Base-by-base conservation (phyloP, 1,140 invertebrate species). In the Pogonomyrmex californicus region DNA sequence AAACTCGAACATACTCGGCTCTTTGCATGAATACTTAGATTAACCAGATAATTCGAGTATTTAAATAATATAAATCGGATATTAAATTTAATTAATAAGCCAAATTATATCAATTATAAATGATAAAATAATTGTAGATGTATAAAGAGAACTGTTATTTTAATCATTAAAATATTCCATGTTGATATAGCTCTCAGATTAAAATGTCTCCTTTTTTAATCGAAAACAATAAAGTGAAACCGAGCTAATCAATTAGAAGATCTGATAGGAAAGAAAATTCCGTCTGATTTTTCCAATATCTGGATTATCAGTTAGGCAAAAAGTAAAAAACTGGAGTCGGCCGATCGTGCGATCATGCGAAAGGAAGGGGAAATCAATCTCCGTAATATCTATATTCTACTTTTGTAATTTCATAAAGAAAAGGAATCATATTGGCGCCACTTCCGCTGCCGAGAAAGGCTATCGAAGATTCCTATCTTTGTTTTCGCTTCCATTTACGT, bases 371-470 rank as follows among this genome's bases (percentile, higher is more conserved):
- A 77, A n/a, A 77, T 49, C 23, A 75, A 58, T 73, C 38, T 36
- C 38, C 4, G 47, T 75, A 82, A 30, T 73, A 54, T 49, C 56
- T 71, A 44, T 54, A 44, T 36, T 54, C 36, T 68, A 63, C 12
- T 30, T 75, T 77, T 85, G 49, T 77, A 85, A 85, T 85, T 85
- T 85, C 71, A 85, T 85, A 85, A 63, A 41, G 47, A 38, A 38
- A 70, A 79, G 41, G n/a, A 12, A 60, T 76, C 41, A n/a, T 17
- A 51, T 33, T 49, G 7, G 54, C 41, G 12, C 10, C 47, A 12
- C 47, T 81, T 7, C 47, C 36, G 12, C 41, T 14, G 7, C 14
- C 7, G 33, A 44, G n/a, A 4, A 38, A 10, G 30, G 4, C 4
- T 23, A 36, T 47, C 3, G 62, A 49, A 56, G 79, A 68, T 83